Conservation (phyloP, 2,888 invertebrate species). For the Calameuta filiformis region DNA sequence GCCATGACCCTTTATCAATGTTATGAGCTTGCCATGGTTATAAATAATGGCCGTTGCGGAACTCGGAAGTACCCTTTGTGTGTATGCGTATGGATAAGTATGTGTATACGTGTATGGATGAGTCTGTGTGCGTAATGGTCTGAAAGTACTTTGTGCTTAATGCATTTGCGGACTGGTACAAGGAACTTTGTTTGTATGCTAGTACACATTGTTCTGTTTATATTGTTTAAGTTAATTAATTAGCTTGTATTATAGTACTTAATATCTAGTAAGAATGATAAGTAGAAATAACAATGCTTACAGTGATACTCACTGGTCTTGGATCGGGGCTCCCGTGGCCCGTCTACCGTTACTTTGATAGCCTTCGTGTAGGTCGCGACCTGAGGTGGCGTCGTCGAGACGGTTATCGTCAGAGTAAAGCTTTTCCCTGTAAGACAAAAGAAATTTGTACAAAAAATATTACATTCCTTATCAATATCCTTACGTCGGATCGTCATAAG, state of each 20-base stretch:
- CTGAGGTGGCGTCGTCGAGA: constrained; percentile 95
- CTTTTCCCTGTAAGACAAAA: constrained; percentile 86
- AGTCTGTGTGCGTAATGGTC: background rate
- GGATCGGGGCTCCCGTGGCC: constrained; percentile 93
- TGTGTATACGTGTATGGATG: too few relatives aligned
- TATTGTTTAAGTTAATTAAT: background rate
- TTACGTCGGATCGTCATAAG: background rate
- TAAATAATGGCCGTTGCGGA: constrained; percentile 61
- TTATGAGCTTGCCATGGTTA: constrained; percentile 52
- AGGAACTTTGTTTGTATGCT: background rate
- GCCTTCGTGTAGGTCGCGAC: constrained; percentile 96
- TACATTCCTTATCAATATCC: background rate
- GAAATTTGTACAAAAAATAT: constrained; percentile 19
- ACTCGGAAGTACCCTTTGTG: constrained; percentile 13
- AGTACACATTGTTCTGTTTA: background rate
- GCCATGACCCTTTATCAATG: constrained; percentile 59
- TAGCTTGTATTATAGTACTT: background rate
- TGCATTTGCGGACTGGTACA: background rate
- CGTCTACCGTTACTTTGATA: constrained; percentile 98
- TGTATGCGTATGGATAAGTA: background rate
- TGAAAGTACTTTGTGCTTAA: background rate
- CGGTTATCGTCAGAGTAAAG: constrained; percentile 95
- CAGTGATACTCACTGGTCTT: constrained; percentile 85
- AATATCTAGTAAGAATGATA: constrained; percentile 20
- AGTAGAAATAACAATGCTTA: constrained; percentile 61